phyloP scores from a whole-genome alignment of 2,888 invertebrate species.

The Agriotes lineatus region DNA sequence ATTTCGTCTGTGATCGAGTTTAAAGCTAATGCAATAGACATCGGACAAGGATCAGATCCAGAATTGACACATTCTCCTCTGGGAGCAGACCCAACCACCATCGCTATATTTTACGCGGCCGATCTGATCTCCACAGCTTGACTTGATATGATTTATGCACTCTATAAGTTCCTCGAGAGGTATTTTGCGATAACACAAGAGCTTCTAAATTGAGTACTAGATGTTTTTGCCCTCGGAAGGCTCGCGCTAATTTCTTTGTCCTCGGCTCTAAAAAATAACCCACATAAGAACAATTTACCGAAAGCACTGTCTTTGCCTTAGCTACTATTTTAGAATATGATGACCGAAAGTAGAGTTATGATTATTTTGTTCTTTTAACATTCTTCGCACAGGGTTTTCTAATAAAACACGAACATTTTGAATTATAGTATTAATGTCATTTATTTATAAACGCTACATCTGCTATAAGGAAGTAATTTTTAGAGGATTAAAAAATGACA shows the following conservation, averaged over 20 bases:
- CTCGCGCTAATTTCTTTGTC: neutral
- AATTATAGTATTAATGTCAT: too few relatives aligned
- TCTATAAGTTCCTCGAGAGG: constrained; percentile 36
- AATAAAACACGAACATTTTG: too few relatives aligned
- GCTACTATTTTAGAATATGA: too few relatives aligned
- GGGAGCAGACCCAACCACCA: constrained; percentile 38
- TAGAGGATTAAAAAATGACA: too few relatives aligned
- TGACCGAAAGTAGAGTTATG: too few relatives aligned
- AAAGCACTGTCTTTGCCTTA: too few relatives aligned
- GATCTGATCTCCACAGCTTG: constrained; percentile 41
- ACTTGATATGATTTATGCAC: constrained; percentile 43
- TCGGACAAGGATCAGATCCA: constrained; percentile 33
- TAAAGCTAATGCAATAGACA: constrained; percentile 32
- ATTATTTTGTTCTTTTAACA: too few relatives aligned
- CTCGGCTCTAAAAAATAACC: too few relatives aligned
- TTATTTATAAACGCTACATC: too few relatives aligned
- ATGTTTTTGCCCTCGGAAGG: constrained; percentile 3
- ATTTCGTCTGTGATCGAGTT: constrained; percentile 3
- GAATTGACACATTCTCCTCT: constrained; percentile 40
- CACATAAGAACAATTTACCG: too few relatives aligned
- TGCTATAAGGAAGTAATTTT: too few relatives aligned
- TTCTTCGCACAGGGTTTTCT: too few relatives aligned
- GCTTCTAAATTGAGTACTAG: constrained; percentile 20
- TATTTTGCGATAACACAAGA: constrained; percentile 33
- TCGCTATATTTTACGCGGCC: constrained; percentile 38